phyloP scores from a whole-genome alignment of 2,797 vertebrate genomes.

The Telmatherina bonti region DNA sequence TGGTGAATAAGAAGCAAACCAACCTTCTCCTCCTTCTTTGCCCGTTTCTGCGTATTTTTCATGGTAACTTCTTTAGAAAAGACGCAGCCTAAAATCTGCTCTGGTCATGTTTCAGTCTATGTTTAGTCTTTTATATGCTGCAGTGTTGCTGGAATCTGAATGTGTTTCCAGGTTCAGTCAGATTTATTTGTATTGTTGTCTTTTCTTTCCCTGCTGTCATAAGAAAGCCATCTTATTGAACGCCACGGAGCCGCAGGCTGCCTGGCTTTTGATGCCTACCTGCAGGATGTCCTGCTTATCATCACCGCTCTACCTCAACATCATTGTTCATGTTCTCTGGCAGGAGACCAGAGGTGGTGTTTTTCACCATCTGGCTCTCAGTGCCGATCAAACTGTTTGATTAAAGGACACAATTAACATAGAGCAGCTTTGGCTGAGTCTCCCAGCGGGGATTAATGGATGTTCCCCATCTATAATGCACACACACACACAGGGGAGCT shows the following conservation, averaged over 20 bases:
- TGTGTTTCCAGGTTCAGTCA: too few relatives aligned
- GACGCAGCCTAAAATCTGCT: too few relatives aligned
- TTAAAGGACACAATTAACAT: constrained; percentile 59
- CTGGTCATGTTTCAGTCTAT: too few relatives aligned
- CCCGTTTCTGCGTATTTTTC: too few relatives aligned
- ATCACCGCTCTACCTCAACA: background rate
- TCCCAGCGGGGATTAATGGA: constrained; percentile 40
- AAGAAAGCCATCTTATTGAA: background rate
- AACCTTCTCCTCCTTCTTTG: too few relatives aligned
- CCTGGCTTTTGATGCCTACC: background rate
- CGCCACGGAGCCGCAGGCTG: background rate
- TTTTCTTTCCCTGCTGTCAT: too few relatives aligned
- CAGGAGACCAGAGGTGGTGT: constrained; percentile 30
- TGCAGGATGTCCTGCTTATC: constrained; percentile 23
- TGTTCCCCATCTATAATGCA: constrained; percentile 21
- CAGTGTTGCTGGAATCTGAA: too few relatives aligned
- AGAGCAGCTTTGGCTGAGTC: constrained; percentile 28
- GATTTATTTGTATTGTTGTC: too few relatives aligned
- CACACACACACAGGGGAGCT: constrained; percentile 7
- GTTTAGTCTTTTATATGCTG: too few relatives aligned
- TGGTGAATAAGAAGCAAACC: too few relatives aligned
- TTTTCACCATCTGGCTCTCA: constrained; percentile 56
- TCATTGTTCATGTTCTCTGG: constrained; percentile 16
- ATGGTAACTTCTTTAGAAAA: too few relatives aligned
- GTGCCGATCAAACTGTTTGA: constrained; percentile 35